Percentiles rank a stretch among this genome's conserved stretches.
phyloP scores from a whole-genome alignment of 2,113 vertebrate species.

The Stegostoma tigrinum region DNA sequence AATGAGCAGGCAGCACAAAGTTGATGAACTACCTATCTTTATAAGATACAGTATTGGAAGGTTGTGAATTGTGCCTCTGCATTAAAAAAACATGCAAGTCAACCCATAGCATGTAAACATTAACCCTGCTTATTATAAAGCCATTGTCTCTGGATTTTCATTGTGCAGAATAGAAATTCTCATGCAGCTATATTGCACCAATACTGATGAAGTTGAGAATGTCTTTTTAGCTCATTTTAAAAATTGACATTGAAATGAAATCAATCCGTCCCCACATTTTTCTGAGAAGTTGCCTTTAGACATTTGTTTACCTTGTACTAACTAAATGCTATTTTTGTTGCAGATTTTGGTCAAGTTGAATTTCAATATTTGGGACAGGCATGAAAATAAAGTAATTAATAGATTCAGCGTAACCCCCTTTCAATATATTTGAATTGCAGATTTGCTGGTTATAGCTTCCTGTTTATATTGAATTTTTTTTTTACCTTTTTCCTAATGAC shows the following conservation, averaged over 20 bases:
- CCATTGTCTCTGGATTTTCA: neutral
- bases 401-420: neutral
- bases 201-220: neutral
- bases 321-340: neutral
- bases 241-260: neutral
- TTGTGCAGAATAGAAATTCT: neutral
- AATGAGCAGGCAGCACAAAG: neutral
- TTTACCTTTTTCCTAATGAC: neutral
- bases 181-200: neutral
- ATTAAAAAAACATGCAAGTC: neutral
- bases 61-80: neutral
- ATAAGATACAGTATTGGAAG: neutral
- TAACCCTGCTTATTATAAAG: neutral
- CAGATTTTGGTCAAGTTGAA: neutral
- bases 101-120: neutral
- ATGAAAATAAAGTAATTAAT: neutral
- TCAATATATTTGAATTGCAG: neutral
- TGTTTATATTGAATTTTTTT: neutral
- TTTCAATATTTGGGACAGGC: neutral
- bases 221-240: neutral
- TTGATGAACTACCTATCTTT: too few species aligned
- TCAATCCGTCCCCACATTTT: neutral
- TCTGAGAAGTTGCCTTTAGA: neutral
- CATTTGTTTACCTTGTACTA: neutral
- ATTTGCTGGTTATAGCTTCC: neutral